Conservation (phyloP, 2,113 vertebrate species). For the Notarius quadriscutis region DNA sequence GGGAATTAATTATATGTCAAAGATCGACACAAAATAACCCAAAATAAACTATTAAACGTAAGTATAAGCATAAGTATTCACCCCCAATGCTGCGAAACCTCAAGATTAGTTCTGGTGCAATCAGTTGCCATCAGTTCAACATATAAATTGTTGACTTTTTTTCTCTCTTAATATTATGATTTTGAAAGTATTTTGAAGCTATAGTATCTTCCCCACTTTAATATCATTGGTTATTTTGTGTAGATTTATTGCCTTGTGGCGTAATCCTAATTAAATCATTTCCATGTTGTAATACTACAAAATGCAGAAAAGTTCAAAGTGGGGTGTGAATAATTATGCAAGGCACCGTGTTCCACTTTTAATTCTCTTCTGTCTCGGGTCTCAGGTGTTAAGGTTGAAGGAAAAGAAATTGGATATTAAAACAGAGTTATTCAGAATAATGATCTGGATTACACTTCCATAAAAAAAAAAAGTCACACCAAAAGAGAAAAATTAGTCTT, state of each 20-base stretch:
- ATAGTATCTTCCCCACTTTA: neutral
- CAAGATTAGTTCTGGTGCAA: too few species aligned
- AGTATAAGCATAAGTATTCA: too few species aligned
- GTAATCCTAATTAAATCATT: conserved; percentile 4
- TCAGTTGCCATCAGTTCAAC: too few species aligned
- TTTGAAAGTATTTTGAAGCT: neutral
- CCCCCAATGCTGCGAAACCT: too few species aligned
- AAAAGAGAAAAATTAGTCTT: neutral
- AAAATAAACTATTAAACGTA: too few species aligned
- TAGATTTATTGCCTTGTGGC: neutral
- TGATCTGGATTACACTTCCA: neutral
- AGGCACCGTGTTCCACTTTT: neutral
- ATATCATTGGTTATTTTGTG: neutral
- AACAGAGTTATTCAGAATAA: neutral
- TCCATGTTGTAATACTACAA: conserved; percentile 8
- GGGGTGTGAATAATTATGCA: neutral
- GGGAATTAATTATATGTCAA: too few species aligned
- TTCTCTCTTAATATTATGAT: too few species aligned
- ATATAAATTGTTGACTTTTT: too few species aligned
- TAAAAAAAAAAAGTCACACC: neutral
- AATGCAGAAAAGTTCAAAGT: conserved; percentile 10
- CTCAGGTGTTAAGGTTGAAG: conserved; percentile 3
- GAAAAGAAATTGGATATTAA: conserved; percentile 13
- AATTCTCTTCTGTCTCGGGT: conserved; percentile 3
- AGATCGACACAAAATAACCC: too few species aligned